phyloP scores from a whole-genome alignment of 1,140 invertebrate genomes.

The Drosophila kikkawai region DNA sequence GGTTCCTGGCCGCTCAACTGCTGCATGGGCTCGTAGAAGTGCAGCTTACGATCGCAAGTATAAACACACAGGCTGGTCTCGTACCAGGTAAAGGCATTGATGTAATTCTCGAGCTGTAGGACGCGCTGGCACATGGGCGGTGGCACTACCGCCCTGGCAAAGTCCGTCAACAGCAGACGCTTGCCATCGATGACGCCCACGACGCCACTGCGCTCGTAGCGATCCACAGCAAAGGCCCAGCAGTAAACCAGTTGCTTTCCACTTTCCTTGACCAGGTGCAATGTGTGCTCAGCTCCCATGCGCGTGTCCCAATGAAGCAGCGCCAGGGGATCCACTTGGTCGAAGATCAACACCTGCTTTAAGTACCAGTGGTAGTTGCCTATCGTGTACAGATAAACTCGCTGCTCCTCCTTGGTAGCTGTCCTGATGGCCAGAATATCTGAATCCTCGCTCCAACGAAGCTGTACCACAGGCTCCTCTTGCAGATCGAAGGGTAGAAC shows the following conservation, averaged over 20 bases:
- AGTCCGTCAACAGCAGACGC: conserved; percentile 90
- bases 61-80: conserved; percentile 49
- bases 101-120: conserved; percentile 86
- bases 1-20: conserved; percentile 6
- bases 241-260: conserved; percentile 87
- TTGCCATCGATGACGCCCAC: conserved; percentile 93
- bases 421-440: conserved; percentile 89
- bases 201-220: conserved; percentile 79
- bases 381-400: conserved; percentile 91
- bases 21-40: conserved; percentile 41
- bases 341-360: conserved; percentile 88
- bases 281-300: conserved; percentile 86
- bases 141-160: conserved; percentile 90
- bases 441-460: conserved; percentile 93
- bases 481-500: conserved; percentile 87
- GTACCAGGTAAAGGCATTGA: conserved; percentile 86
- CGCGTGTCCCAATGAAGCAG: conserved; percentile 88
- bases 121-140: conserved; percentile 92
- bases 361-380: conserved; percentile 97
- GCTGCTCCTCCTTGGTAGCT: conserved; percentile 77
- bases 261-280: conserved; percentile 87
- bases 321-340: conserved; percentile 78
- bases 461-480: conserved; percentile 86
- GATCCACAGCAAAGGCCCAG: conserved; percentile 80
- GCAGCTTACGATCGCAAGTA: conserved; percentile 33